Conservation (phyloP, 92 coral and sea anemone genomes). For the Porites cylindrica region DNA sequence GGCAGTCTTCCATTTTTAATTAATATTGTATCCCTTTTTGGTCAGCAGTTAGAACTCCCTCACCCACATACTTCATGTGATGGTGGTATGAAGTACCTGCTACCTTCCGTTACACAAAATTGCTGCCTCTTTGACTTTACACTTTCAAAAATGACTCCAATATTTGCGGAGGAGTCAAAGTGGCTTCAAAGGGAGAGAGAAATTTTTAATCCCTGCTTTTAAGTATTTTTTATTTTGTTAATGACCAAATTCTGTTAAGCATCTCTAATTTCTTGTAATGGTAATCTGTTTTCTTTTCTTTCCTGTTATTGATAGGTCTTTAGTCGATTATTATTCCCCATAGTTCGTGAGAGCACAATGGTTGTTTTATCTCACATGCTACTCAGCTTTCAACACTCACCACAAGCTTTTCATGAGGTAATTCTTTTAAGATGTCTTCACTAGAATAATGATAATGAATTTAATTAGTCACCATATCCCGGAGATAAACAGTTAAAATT, state of each 20-base stretch:
- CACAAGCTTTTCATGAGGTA: slow-evolving; percentile 94
- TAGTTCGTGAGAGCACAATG: slow-evolving; percentile 94
- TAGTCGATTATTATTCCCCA: slow-evolving; percentile 88
- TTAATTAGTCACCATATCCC: no score
- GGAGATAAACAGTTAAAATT: no score
- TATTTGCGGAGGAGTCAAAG: background rate
- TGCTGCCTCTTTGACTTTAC: background rate
- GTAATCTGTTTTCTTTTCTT: background rate
- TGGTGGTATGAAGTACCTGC: background rate
- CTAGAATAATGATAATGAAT: no score
- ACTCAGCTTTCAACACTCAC: slow-evolving; percentile 88
- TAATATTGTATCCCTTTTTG: background rate
- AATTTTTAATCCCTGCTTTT: background rate
- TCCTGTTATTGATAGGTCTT: slow-evolving; percentile 73
- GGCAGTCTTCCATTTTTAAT: background rate
- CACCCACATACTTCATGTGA: background rate
- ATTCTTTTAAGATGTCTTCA: background rate
- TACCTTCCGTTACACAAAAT: background rate
- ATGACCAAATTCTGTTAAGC: background rate
- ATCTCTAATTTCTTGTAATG: background rate
- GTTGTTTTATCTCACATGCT: slow-evolving; percentile 94
- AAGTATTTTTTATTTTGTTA: background rate
- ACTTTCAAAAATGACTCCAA: background rate
- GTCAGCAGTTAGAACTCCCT: background rate
- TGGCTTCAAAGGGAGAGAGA: background rate